Percentiles rank a stretch among this genome's conserved stretches.
These are phyloP conservation scores for Chlamydotis undulata DNA, from an alignment of 2,113 vertebrate genomes.

Conservation along the genomic window DNA sequence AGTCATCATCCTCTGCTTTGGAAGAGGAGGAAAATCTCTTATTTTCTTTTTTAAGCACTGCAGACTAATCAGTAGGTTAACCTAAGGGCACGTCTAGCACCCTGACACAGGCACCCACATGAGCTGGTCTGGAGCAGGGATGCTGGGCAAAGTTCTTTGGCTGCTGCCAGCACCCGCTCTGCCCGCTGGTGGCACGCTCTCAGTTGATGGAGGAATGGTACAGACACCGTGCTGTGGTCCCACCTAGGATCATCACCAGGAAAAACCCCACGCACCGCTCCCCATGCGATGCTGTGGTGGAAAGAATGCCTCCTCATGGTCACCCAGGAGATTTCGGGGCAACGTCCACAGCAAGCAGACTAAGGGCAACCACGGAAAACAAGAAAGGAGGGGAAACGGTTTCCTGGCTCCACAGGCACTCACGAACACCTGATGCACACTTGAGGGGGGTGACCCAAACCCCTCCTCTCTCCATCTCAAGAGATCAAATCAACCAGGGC, in stretches of 20 bases:
- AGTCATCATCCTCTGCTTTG: neutral
- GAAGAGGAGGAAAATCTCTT: neutral
- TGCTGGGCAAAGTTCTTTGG: neutral
- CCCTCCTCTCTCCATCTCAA: neutral
- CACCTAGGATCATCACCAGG: neutral
- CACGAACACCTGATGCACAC: neutral
- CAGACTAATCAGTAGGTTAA: neutral
- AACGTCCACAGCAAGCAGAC: neutral
- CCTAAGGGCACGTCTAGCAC: neutral
- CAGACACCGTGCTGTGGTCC: neutral
- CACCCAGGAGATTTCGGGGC: neutral
- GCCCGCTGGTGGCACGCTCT: fast-evolving
- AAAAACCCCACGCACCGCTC: neutral
- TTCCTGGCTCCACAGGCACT: neutral
- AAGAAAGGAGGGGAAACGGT: neutral
- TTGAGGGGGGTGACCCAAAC: neutral
- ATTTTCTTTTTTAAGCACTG: neutral
- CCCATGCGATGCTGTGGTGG: fast-evolving
- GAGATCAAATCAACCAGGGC: neutral
- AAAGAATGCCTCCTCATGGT: neutral
- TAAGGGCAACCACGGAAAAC: neutral
- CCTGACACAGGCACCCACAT: neutral
- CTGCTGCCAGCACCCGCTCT: neutral
- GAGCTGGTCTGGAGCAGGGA: neutral
- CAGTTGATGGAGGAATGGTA: neutral